These are phyloP conservation scores for Drosophila triauraria DNA, from an alignment of 1,140 invertebrate species.

Conservation along the genomic window DNA sequence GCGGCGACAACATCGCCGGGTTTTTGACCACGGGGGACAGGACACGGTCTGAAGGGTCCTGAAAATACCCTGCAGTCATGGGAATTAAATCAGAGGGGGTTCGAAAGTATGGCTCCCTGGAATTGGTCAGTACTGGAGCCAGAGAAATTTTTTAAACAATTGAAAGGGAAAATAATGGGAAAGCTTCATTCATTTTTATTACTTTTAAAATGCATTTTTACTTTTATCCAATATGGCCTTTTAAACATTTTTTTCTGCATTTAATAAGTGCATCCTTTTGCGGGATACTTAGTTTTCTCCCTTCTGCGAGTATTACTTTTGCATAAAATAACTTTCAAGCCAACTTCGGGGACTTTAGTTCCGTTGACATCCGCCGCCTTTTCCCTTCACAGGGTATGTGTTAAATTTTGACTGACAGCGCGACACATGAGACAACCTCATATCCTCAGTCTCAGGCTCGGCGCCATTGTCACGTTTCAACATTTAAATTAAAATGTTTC, in stretches of 20 bases:
- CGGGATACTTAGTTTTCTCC: too few relatives aligned
- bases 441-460: constrained; percentile 52
- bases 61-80: constrained; percentile 42
- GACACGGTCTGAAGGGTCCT: constrained; percentile 25
- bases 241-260: not conserved
- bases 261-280: not conserved
- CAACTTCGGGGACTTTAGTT: constrained; percentile 3
- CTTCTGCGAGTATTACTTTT: not conserved
- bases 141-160: too few relatives aligned
- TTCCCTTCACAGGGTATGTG: constrained; percentile 33
- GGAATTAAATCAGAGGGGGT: constrained; percentile 20
- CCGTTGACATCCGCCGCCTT: not conserved
- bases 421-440: constrained; percentile 65
- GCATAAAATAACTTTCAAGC: constrained; percentile 31
- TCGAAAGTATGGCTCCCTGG: constrained; percentile 2
- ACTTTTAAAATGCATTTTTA: too few relatives aligned
- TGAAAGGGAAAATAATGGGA: not conserved
- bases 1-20: constrained; percentile 44
- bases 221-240: too few relatives aligned
- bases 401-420: constrained; percentile 49
- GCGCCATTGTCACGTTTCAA: constrained; percentile 77
- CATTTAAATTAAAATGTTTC: constrained; percentile 83
- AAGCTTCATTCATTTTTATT: too few relatives aligned
- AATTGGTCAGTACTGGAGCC: not conserved
- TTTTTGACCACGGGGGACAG: constrained; percentile 31